Evolutionary conservation across 2,113 vertebrate genomes (phyloP).

Genomic region (Nycticorax nycticorax): DNA sequence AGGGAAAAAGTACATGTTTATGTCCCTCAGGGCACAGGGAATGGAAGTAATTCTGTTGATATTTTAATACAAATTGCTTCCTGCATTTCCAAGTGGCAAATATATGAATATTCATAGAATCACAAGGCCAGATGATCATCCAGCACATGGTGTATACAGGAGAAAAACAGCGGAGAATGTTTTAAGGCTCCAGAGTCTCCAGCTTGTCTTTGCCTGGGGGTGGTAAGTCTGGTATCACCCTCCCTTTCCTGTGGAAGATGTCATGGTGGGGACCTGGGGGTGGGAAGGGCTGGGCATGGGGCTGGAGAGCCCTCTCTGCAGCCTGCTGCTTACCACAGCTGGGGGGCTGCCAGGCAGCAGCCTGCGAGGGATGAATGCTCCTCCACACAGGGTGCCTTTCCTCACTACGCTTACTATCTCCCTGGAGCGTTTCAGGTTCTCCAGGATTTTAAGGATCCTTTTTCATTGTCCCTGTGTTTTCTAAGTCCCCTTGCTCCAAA

Average conservation of each 20-base stretch:
- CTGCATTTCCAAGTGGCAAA: conserved; percentile 38
- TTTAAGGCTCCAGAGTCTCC: background rate
- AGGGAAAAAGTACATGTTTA: background rate
- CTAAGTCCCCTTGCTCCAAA: background rate
- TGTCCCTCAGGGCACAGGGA: conserved; percentile 1
- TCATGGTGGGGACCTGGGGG: background rate
- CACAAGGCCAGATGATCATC: conserved; percentile 8
- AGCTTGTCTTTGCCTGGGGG: background rate
- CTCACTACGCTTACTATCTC: accelerated
- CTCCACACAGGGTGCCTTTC: background rate
- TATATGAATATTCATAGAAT: conserved; percentile 51
- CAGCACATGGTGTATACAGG: background rate
- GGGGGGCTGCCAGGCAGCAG: background rate
- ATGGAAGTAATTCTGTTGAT: conserved; percentile 19
- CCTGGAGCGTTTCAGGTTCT: background rate
- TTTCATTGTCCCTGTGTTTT: background rate
- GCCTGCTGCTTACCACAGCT: background rate
- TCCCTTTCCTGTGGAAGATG: background rate
- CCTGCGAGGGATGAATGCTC: accelerated
- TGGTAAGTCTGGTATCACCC: background rate
- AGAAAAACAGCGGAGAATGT: background rate
- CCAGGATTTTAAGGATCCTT: background rate
- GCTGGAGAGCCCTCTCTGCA: background rate
- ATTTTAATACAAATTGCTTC: conserved; percentile 59
- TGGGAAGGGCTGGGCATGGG: background rate